Evolutionary conservation across 2,113 vertebrate genomes (phyloP), one percentile per base, ranked within the genome.

Genomic region (Caranx melampygus): DNA sequence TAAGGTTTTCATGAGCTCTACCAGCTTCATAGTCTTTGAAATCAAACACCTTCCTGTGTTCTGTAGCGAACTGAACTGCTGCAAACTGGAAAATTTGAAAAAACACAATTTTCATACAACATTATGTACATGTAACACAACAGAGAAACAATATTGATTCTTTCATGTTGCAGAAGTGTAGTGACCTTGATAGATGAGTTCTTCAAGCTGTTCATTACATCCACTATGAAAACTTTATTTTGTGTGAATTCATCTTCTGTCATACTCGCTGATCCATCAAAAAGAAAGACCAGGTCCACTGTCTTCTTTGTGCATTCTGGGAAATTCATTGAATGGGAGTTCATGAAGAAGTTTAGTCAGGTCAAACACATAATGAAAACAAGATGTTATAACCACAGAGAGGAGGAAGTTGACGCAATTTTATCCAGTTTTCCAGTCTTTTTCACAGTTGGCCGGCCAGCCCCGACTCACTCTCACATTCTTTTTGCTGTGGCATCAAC

Each of bases 261-360:
- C 92, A 97, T 84, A 87, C 95, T 96, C 4, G 0, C 0, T 0
- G 96, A 97, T 9, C 96, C 96, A 9, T 97, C 96, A 14, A 96
- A 95, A 5, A 97, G 91, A 88, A 96, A 97, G 0, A 95, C 95
- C 3, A 97, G 91, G 65, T 96, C 93, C 5, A 96, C 95, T 0
- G 86, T 87, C 68, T 93, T 89, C 82, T 96, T 95, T 14, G 90
- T 91, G 76, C 95, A 96, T 0, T 93, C 96, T 97, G 84, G 49
- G 3, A 66, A 52, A n/a, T 45, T 15, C 26, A 21, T 49, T 58
- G 40, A 40, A 9, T 63, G 81, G 45, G 7, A 45, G 10, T 9
- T 2, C 2, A 9, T 8, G 40, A 9, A 11, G 40, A 40, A 40
- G 8, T 8, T 40, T 40, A 8, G 40, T 40, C 40, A 8, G 40